Percentiles rank a stretch among this genome's conserved stretches.
Evolutionary conservation across 2,113 vertebrate genomes (phyloP).

Genomic region (Chaetorhynchus papuensis): DNA sequence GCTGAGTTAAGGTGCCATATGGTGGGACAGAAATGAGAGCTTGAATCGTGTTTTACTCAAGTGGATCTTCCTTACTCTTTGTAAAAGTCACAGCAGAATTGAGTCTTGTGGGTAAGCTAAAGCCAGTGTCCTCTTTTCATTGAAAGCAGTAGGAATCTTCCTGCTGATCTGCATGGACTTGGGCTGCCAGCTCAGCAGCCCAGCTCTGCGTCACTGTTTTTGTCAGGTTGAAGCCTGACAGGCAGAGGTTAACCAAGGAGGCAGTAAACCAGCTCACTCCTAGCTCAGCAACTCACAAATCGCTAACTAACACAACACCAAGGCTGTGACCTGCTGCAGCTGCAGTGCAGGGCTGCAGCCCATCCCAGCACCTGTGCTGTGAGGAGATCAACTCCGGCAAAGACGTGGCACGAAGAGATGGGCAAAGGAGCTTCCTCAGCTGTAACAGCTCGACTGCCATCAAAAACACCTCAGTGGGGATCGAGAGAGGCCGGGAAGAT

Average conservation of each 20-base stretch:
- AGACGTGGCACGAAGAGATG: background rate
- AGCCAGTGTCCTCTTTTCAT: background rate
- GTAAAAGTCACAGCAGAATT: background rate
- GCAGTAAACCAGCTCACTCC: background rate
- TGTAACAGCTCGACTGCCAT: background rate
- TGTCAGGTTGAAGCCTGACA: background rate
- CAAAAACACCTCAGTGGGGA: background rate
- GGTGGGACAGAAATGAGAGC: background rate
- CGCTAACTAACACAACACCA: background rate
- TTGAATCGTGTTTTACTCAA: background rate
- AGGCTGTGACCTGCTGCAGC: background rate
- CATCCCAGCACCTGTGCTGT: accelerated
- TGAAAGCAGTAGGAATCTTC: background rate
- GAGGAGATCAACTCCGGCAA: background rate
- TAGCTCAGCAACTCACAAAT: background rate
- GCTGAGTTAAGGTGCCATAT: background rate
- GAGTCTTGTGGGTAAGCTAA: background rate
- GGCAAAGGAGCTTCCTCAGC: background rate
- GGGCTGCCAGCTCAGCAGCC: background rate
- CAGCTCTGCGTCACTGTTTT: background rate
- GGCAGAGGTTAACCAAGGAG: background rate
- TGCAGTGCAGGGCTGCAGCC: background rate
- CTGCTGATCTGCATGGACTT: background rate
- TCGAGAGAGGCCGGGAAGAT: background rate
- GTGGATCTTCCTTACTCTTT: background rate